Evolutionary conservation across 2,113 vertebrate genomes (phyloP), one percentile per base, ranked within the genome.

Genomic region (Gulo gulo): DNA sequence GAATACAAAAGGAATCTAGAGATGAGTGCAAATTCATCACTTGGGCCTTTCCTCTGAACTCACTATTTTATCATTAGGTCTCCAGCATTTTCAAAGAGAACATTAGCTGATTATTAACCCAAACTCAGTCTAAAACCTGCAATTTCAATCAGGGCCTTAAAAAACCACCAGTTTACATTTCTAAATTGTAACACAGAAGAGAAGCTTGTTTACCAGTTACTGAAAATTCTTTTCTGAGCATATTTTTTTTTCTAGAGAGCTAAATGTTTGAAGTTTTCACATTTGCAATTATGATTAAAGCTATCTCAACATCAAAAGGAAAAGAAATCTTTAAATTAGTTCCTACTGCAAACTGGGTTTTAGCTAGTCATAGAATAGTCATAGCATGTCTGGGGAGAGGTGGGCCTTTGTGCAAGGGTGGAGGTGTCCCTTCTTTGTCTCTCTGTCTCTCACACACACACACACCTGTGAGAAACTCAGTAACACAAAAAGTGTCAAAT

Each of bases 261-360:
- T 65, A 52, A 83, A 59, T 78, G 52, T 95, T 73, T 95, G 59
- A 78, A 88, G n/a, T 86, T 87, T 94, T 36, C 39, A 45, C 13
- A 93, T 96, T 96, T 95, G 73, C 45, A 97, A 65, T 88, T 91
- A 88, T 93, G 23, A 84, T 84, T 83, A 91, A 88, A 88, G 55
- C 47, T 67, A 65, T 88, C 76, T 91, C 52, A 73, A 79, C 74
- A 91, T 82, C 67, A 63, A 65, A 93, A 87, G 42, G 42, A 82
- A 92, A 69, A 87, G 67, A 89, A 96, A 83, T 50, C 50, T 36
- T 78, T 42, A 89, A 96, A 69, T 55, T 67, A 81, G 24, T 50
- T 29, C 61, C 7, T 74, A 34, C 1, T 82, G 16, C 10, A 92
- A 65, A 65, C 15, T 50, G 16, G 26, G 34, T 69, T 95, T 83